Conservation (phyloP, 2,888 invertebrate genomes). For the Calephelis perditalis region DNA sequence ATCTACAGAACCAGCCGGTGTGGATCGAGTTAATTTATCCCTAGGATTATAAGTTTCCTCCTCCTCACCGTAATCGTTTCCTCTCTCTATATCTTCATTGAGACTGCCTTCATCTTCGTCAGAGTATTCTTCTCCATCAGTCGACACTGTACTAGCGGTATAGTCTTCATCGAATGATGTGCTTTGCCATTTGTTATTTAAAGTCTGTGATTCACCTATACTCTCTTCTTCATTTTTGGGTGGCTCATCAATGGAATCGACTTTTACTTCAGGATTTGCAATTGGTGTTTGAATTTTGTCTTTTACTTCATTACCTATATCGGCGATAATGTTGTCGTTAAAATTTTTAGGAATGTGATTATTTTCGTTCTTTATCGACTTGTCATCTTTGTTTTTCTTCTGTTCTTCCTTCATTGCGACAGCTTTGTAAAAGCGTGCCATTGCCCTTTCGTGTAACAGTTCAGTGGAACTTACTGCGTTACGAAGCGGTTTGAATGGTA, state of each 20-base stretch:
- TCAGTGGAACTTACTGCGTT: conserved; percentile 90
- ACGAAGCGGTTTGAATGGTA: conserved; percentile 80
- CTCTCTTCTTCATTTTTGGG: conserved; percentile 1
- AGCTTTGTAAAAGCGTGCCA: conserved; percentile 89
- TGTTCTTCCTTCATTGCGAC: conserved; percentile 86
- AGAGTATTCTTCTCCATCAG: conserved; percentile 59
- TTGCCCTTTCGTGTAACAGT: conserved; percentile 87
- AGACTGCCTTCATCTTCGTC: conserved; percentile 50
- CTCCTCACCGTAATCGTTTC: conserved; percentile 66
- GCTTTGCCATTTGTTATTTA: conserved; percentile 62
- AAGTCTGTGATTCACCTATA: conserved; percentile 42
- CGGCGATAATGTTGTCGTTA: conserved; percentile 31
- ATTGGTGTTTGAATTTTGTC: conserved; percentile 21
- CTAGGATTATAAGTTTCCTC: conserved; percentile 84
- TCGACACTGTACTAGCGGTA: conserved; percentile 80
- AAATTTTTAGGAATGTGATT: conserved; percentile 59
- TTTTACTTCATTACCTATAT: conserved; percentile 23
- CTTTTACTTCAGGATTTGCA: conserved; percentile 51
- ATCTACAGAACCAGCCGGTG: conserved; percentile 45
- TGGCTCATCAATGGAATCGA: conserved; percentile 45
- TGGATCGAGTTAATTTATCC: conserved; percentile 58
- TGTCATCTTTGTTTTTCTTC: conserved; percentile 46
- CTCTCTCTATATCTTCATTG: conserved; percentile 51
- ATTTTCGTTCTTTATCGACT: conserved; percentile 35
- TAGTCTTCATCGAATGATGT: conserved; percentile 79